These are phyloP conservation scores for Paraescarpia echinospica DNA, from an alignment of 1,140 invertebrate species.

Conservation along the genomic window DNA sequence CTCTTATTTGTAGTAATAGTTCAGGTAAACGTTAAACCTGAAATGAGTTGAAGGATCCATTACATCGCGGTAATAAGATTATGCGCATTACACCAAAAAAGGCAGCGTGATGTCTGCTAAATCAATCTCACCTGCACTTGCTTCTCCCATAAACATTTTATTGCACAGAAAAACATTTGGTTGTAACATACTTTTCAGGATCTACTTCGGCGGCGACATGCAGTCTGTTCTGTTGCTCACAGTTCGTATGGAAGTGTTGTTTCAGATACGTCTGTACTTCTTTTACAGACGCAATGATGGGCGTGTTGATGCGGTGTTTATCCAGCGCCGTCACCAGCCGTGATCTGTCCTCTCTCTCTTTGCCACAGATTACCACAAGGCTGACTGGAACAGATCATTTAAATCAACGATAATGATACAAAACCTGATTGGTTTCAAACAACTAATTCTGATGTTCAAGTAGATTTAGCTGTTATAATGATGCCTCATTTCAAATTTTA, in stretches of 20 bases:
- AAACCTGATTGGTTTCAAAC: neutral
- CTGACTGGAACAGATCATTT: conserved; percentile 18
- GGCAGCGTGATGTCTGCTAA: too few species aligned
- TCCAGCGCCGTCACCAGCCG: conserved; percentile 42
- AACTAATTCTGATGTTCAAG: neutral
- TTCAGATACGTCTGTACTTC: neutral
- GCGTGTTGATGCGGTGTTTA: conserved; percentile 29
- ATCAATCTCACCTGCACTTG: too few species aligned
- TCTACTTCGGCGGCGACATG: neutral
- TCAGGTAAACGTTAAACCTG: too few species aligned
- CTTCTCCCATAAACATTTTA: too few species aligned
- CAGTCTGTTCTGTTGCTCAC: neutral
- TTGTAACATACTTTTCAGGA: neutral
- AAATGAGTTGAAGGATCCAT: too few species aligned
- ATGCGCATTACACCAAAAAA: too few species aligned
- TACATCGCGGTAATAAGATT: too few species aligned
- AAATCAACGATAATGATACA: neutral
- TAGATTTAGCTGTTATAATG: neutral
- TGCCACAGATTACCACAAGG: conserved; percentile 41
- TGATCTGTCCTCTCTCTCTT: conserved; percentile 41
- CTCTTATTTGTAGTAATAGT: too few species aligned
- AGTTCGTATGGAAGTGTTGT: neutral
- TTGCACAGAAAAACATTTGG: too few species aligned
- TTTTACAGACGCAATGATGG: neutral
- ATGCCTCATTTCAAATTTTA: too few species aligned